Evolutionary conservation across 2,797 vertebrate genomes (phyloP).

Genomic region (Phoeniculus purpureus): DNA sequence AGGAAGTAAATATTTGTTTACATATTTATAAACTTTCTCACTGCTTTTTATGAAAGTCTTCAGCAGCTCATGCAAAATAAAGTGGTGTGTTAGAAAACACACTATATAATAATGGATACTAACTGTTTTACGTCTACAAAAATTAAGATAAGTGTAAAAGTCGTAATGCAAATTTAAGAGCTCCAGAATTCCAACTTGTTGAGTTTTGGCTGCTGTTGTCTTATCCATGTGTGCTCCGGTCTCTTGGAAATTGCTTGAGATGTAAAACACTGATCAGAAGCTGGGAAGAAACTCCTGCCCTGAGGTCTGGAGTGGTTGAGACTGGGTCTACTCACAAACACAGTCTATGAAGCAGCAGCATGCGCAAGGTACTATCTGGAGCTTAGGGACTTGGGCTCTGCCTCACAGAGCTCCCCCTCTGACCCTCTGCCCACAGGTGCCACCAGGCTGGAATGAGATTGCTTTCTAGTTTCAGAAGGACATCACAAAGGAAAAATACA

Average conservation of each 20-base stretch:
- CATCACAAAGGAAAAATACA: neutral
- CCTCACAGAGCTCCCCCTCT: neutral
- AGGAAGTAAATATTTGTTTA: constrained; percentile 39
- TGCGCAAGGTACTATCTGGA: rapidly evolving
- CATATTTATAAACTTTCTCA: constrained; percentile 33
- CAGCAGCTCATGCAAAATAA: neutral
- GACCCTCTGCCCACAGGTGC: neutral
- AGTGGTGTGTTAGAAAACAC: neutral
- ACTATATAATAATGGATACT: neutral
- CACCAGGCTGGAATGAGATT: rapidly evolving
- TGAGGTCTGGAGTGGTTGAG: neutral
- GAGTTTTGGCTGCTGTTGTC: neutral
- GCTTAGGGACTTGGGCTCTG: neutral
- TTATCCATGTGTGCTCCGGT: neutral
- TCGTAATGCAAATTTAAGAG: neutral
- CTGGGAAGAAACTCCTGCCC: neutral
- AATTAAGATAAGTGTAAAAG: neutral
- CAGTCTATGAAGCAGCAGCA: neutral
- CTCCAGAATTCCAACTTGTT: neutral
- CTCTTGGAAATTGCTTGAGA: neutral
- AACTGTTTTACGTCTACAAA: neutral
- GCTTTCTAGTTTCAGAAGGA: rapidly evolving
- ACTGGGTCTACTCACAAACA: rapidly evolving
- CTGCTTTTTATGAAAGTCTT: neutral
- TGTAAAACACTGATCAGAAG: neutral